A percentile compares a stretch with the other conserved stretches of the same genome.
These are phyloP conservation scores for Chamaetylas fuelleborni DNA, from an alignment of 2,113 vertebrate genomes.

Conservation along the genomic window DNA sequence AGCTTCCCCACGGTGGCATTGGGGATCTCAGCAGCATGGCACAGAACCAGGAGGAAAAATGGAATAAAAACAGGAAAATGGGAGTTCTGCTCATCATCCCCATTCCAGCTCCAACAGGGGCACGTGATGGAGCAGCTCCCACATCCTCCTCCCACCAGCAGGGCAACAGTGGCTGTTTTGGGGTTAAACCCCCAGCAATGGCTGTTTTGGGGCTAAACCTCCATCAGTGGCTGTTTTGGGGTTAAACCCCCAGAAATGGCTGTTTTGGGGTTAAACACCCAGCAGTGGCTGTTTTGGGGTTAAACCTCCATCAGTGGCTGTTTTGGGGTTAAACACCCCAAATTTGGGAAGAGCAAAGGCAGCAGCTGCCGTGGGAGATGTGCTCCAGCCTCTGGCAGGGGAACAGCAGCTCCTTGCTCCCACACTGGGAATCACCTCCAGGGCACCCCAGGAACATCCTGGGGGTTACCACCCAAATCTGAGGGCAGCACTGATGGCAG, in stretches of 20 bases:
- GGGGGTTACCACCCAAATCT: accelerated
- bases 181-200: not conserved
- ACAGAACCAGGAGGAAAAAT: accelerated
- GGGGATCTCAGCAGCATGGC: accelerated
- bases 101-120: not conserved
- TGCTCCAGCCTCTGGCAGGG: not conserved
- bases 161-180: too few relatives aligned
- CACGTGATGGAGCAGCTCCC: not conserved
- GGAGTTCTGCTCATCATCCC: not conserved
- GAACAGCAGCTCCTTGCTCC: not conserved
- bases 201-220: too few relatives aligned
- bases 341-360: not conserved
- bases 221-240: too few relatives aligned
- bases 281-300: too few relatives aligned
- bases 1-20: accelerated
- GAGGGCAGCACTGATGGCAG: not conserved
- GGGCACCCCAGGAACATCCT: accelerated
- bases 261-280: too few relatives aligned
- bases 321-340: too few relatives aligned
- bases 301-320: too few relatives aligned
- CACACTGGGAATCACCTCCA: not conserved
- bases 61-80: not conserved
- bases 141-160: not conserved
- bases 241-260: too few relatives aligned
- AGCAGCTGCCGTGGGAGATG: not conserved